Percentiles rank a stretch among this genome's conserved stretches.
Evolutionary conservation across 1,140 invertebrate species (phyloP).

Genomic region (Eufriesea mexicana): DNA sequence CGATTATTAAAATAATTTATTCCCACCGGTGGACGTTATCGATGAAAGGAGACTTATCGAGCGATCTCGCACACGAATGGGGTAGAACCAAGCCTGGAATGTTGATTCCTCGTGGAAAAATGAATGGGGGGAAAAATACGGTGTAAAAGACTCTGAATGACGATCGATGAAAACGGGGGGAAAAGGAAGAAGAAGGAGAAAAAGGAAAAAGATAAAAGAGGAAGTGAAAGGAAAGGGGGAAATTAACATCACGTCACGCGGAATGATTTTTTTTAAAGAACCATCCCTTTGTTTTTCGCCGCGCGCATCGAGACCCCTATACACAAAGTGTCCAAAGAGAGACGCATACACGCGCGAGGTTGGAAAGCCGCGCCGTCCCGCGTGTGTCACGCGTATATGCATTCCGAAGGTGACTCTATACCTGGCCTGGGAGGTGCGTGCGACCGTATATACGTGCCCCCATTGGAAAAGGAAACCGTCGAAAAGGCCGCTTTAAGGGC

Average conservation of each 20-base stretch:
- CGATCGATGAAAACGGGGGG: not conserved
- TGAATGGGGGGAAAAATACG: not conserved
- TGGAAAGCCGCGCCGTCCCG: not conserved
- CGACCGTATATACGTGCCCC: constrained; percentile 43
- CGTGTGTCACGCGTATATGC: constrained; percentile 30
- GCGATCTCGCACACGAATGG: constrained; percentile 3
- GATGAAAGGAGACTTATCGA: constrained; percentile 31
- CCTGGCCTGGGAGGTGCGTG: constrained; percentile 3
- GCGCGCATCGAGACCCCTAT: not conserved
- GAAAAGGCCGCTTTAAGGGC: constrained; percentile 75
- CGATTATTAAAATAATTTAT: constrained; percentile 53
- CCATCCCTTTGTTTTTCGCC: not conserved
- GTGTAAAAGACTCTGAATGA: not conserved
- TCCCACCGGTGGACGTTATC: constrained; percentile 20
- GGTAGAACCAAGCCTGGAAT: not conserved
- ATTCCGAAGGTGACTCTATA: constrained; percentile 32
- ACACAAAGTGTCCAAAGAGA: not conserved
- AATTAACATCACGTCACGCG: no score
- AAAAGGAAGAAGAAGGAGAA: not conserved
- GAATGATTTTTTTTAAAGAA: not conserved
- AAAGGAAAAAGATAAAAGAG: not conserved
- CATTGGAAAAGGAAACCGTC: constrained; percentile 60
- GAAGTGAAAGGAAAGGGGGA: no score
- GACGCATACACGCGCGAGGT: no score
- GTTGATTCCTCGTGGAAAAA: not conserved